Evolutionary conservation across 2,797 vertebrate species (phyloP).

Genomic region (Myotis myotis): DNA sequence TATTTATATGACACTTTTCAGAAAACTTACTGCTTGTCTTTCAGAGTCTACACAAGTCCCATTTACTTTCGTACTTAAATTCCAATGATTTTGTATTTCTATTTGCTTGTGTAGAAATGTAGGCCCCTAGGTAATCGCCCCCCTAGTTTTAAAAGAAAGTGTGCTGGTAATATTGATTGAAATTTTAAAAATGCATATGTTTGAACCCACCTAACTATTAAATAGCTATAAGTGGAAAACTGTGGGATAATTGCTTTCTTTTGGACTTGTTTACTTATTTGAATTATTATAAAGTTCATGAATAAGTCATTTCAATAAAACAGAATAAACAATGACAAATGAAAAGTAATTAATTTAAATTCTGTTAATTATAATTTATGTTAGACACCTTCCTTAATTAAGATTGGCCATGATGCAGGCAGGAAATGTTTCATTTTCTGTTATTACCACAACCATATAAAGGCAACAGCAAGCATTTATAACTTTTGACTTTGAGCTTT

Average conservation of each 20-base stretch:
- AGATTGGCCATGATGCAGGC: background rate
- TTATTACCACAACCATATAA: background rate
- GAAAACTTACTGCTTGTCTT: background rate
- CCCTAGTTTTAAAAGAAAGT: constrained; percentile 3
- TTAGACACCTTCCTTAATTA: background rate
- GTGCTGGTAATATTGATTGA: background rate
- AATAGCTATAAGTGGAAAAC: background rate
- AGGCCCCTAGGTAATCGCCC: background rate
- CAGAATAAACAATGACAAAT: background rate
- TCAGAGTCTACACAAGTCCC: background rate
- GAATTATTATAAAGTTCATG: background rate
- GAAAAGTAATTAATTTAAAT: background rate
- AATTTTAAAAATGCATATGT: background rate
- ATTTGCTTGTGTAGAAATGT: background rate
- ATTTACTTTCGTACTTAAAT: background rate
- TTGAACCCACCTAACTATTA: background rate
- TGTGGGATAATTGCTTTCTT: background rate
- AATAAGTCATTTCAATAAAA: background rate
- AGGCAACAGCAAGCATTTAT: background rate
- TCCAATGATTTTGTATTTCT: background rate
- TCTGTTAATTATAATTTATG: background rate
- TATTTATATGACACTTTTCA: background rate
- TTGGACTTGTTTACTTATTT: background rate
- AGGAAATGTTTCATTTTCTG: background rate
- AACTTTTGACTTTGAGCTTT: background rate